Evolutionary conservation across 2,797 vertebrate genomes (phyloP).

Genomic region (Leptatherina wallacei): DNA sequence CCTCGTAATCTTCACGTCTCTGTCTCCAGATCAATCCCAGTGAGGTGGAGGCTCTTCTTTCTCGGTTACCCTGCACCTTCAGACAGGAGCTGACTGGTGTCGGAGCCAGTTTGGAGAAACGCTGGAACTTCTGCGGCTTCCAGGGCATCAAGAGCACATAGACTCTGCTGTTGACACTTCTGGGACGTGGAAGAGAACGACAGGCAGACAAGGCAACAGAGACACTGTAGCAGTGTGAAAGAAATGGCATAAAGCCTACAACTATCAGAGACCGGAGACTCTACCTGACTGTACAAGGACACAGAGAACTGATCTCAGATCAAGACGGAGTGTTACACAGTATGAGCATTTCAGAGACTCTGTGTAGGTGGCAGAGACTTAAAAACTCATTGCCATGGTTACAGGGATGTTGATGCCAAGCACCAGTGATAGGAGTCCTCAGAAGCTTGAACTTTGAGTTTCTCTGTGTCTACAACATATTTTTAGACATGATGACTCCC

Average conservation of each 20-base stretch:
- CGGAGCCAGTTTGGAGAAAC: constrained; percentile 90
- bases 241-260: constrained; percentile 35
- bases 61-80: constrained; percentile 91
- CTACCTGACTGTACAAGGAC: constrained; percentile 38
- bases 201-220: constrained; percentile 34
- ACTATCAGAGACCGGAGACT: constrained; percentile 43
- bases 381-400: constrained; percentile 70
- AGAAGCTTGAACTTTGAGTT: constrained; percentile 46
- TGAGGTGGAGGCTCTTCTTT: constrained; percentile 91
- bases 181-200: constrained; percentile 72
- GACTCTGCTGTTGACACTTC: constrained; percentile 26
- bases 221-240: constrained; percentile 39
- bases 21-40: constrained; percentile 87
- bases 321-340: constrained; percentile 35
- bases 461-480: constrained; percentile 46
- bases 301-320: constrained; percentile 51
- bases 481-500: constrained; percentile 47
- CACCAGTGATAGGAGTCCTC: constrained; percentile 36
- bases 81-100: constrained; percentile 91
- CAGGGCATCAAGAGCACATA: constrained; percentile 88
- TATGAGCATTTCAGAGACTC: constrained; percentile 57
- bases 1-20: not conserved
- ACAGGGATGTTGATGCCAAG: constrained; percentile 47
- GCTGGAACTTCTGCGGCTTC: constrained; percentile 91
- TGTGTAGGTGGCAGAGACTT: constrained; percentile 46